Evolutionary conservation across 2,888 invertebrate genomes (phyloP).

Genomic region (Theretra japonica): DNA sequence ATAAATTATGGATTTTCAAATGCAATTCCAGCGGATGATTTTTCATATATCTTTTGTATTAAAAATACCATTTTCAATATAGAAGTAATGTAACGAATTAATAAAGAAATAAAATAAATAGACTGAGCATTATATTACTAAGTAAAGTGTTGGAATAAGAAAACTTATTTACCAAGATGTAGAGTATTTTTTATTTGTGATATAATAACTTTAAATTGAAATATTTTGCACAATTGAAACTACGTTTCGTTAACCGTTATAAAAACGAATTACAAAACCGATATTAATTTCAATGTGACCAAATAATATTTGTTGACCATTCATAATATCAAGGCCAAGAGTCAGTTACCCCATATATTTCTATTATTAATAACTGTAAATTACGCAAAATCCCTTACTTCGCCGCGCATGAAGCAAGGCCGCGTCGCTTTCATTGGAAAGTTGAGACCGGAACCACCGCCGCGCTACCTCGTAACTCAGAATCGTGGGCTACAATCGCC

Average conservation of each 20-base stretch:
- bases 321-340: conserved; percentile 9
- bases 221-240: background rate
- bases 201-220: background rate
- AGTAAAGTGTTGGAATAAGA: too few species aligned
- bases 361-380: conserved; percentile 34
- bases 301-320: background rate
- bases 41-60: background rate
- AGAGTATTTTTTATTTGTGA: background rate
- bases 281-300: background rate
- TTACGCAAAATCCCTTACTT: conserved; percentile 51
- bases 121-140: too few species aligned
- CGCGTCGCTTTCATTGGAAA: conserved; percentile 79
- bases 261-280: conserved; percentile 3
- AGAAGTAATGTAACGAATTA: too few species aligned
- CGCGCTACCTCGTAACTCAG: conserved; percentile 38
- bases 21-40: background rate
- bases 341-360: conserved; percentile 6
- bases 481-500: background rate
- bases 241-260: background rate
- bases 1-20: background rate
- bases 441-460: conserved; percentile 67
- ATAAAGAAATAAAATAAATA: too few species aligned
- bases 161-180: too few species aligned
- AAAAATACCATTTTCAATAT: too few species aligned
- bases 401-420: conserved; percentile 57